Conservation (phyloP, 2,797 vertebrate genomes). For the Sebastes melanostomus region DNA sequence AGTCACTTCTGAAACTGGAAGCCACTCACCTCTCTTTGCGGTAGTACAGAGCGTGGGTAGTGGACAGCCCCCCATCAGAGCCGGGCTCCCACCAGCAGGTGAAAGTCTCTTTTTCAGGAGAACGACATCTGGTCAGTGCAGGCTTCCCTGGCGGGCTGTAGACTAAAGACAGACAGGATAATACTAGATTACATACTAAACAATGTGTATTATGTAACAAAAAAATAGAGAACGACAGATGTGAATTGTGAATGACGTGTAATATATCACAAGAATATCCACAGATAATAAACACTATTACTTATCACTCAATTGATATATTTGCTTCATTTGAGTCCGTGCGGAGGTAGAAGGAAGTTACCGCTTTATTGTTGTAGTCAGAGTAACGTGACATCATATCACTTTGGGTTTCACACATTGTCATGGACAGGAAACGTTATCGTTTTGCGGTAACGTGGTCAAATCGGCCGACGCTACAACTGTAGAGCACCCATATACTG, state of each 20-base stretch:
- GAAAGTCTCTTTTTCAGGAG: constrained; percentile 94
- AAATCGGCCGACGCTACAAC: too few species aligned
- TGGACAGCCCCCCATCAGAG: constrained; percentile 85
- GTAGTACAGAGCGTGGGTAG: constrained; percentile 89
- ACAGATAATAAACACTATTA: background rate
- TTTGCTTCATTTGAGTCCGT: too few species aligned
- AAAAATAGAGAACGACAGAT: background rate
- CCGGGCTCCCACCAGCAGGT: constrained; percentile 95
- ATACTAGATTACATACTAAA: background rate
- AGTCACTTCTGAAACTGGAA: background rate
- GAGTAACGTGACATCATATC: too few species aligned
- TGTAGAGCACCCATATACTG: too few species aligned
- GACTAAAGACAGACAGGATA: constrained; percentile 57
- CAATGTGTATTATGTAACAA: background rate
- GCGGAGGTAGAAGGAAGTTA: too few species aligned
- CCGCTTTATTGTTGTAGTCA: too few species aligned
- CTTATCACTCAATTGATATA: background rate
- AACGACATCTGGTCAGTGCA: constrained; percentile 84
- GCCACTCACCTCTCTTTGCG: constrained; percentile 87
- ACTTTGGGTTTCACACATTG: too few species aligned
- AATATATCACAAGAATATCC: background rate
- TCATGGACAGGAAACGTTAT: too few species aligned
- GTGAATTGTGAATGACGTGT: background rate
- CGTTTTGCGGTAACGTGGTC: too few species aligned
- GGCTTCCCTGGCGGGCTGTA: constrained; percentile 85